phyloP scores from a whole-genome alignment of 2,888 invertebrate species.

The Acrobasis consociella region DNA sequence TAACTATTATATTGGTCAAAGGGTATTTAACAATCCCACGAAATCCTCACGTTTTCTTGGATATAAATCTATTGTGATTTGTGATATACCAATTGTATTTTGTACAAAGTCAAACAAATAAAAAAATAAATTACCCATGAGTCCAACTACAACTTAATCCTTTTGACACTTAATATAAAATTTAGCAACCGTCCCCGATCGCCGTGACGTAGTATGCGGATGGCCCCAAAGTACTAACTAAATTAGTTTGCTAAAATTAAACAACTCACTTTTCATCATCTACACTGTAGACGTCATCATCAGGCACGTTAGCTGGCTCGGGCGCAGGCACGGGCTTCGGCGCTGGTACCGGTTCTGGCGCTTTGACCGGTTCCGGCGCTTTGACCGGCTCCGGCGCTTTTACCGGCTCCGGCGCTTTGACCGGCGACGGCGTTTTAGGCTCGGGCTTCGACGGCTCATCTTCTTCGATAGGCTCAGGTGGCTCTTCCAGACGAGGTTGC shows the following conservation, averaged over 20 bases:
- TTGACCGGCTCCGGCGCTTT: slow-evolving; percentile 26
- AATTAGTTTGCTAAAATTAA: neutral
- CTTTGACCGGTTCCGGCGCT: slow-evolving; percentile 24
- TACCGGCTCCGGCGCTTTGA: slow-evolving; percentile 24
- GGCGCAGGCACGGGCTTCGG: slow-evolving; percentile 25
- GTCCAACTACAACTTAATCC: too few species aligned
- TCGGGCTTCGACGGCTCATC: slow-evolving; percentile 35
- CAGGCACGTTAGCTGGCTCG: slow-evolving; percentile 19
- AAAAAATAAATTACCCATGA: too few species aligned
- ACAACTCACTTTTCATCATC: slow-evolving; percentile 48
- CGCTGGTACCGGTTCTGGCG: slow-evolving; percentile 23
- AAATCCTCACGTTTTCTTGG: too few species aligned
- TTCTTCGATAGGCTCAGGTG: slow-evolving; percentile 56
- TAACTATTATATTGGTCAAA: too few species aligned
- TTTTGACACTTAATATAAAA: too few species aligned
- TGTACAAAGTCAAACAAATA: too few species aligned
- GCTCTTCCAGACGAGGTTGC: slow-evolving; percentile 53
- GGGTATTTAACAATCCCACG: too few species aligned
- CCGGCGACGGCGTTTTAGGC: slow-evolving; percentile 25
- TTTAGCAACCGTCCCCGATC: too few species aligned
- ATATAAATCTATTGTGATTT: too few species aligned
- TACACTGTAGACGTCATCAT: slow-evolving; percentile 15
- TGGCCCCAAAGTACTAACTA: too few species aligned
- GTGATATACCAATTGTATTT: too few species aligned
- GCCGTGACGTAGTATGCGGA: too few species aligned